Base-by-base conservation (phyloP, 92 coral and sea anemone species). In the Phenganax marumi region DNA sequence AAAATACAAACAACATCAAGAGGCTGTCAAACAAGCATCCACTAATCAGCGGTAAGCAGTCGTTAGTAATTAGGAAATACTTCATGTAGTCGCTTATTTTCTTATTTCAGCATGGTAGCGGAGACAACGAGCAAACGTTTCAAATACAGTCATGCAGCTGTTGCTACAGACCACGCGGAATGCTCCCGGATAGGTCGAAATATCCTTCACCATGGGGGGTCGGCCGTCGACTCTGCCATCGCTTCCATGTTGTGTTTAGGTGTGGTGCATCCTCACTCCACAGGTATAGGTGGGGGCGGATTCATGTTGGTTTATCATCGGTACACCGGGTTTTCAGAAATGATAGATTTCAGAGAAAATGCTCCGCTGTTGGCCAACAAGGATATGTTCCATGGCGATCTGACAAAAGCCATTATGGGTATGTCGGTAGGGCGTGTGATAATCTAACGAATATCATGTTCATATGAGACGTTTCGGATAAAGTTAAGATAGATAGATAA, bases 271-370 rank as follows among this genome's bases (percentile, higher is more conserved):
- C 46, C 93, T 86, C 99, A 96, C 78, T 96, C 99, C 43, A 92
- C 99, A 0, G 97, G 99, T 9, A 89, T 92, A 57, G 97, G 93
- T n/a, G 99, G 99, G 12, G 97, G 99, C 13, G 99, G 99, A 3
- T 96, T 96, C 72, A 96, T 96, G 99, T 82, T 96, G 75, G 95
- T 96, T 22, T 96, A 96, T 75, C 87, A 90, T 46, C 43, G 73
- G 12, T 75, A 56, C 52, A 78, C 83, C 5, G 18, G 83, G 17
- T 84, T 84, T 58, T 93, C 90, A 33, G 99, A 96, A 89, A 81
- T 96, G 92, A 92, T 96, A 21, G 99, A 96, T 86, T 96, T 96
- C 81, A 77, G 99, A 66, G 99, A 96, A 85, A 96, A 97, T 6
- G 99, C 99, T 13, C 97, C 99, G 12, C 78, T 83, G 22, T 87